Percentiles rank a stretch among this genome's conserved stretches.
Conservation (phyloP, 2,797 vertebrate species). For the Sebastiscus tertius region DNA sequence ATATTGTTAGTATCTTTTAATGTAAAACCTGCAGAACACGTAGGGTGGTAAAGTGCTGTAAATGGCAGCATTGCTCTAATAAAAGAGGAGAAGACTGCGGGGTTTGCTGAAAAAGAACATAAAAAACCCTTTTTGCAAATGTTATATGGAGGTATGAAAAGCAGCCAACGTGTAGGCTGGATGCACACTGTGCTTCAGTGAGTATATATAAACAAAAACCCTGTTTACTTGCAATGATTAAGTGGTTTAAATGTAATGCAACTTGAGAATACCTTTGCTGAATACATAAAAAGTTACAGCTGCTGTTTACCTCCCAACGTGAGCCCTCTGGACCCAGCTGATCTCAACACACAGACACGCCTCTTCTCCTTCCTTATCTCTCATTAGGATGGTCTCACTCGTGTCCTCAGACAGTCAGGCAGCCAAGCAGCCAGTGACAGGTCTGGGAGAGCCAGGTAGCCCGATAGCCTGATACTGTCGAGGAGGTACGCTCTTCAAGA, state of each 20-base stretch:
- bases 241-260: neutral
- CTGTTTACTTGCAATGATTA: neutral
- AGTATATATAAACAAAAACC: neutral
- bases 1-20: neutral
- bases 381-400: constrained; percentile 44
- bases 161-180: neutral
- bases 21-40: neutral
- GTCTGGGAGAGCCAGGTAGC: constrained; percentile 16
- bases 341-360: neutral
- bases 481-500: neutral
- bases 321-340: neutral
- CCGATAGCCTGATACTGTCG: constrained; percentile 2
- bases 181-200: neutral
- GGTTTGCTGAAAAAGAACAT: neutral
- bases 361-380: constrained; percentile 33
- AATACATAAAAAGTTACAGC: neutral
- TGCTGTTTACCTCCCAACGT: neutral
- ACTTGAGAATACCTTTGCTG: neutral
- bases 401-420: constrained; percentile 27
- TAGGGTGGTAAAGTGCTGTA: neutral
- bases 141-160: neutral
- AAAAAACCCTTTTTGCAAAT: neutral
- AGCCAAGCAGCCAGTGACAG: constrained; percentile 36
- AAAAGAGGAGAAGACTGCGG: neutral
- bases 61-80: neutral